Conservation (phyloP, 2,113 vertebrate genomes). For the Chaetodon trifascialis region DNA sequence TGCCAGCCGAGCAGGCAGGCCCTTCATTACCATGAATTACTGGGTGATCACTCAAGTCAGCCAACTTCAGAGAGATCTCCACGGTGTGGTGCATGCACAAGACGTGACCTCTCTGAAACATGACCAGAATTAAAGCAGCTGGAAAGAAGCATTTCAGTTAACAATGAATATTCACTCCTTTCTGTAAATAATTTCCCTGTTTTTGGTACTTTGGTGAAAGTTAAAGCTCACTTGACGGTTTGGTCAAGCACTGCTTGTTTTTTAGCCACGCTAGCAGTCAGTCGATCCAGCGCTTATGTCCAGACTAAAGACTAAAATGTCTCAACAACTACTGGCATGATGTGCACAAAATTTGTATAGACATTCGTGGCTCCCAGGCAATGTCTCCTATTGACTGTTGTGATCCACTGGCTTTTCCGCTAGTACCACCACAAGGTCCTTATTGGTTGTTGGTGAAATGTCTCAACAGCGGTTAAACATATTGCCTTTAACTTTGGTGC, state of each 20-base stretch:
- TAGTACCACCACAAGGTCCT: background rate
- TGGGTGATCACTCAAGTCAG: background rate
- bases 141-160: background rate
- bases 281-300: background rate
- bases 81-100: constrained; percentile 19
- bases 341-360: background rate
- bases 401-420: too few relatives aligned
- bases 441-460: background rate
- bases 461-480: background rate
- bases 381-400: background rate
- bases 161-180: background rate
- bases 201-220: background rate
- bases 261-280: too few relatives aligned
- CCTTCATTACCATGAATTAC: constrained; percentile 46
- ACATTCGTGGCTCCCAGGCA: background rate
- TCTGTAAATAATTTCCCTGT: background rate
- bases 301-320: background rate
- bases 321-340: background rate
- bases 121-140: constrained; percentile 9
- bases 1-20: constrained; percentile 41
- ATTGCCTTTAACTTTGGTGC: background rate
- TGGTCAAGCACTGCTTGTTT: too few relatives aligned
- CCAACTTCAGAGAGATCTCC: constrained; percentile 30
- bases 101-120: background rate
- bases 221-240: background rate